Percentiles rank a stretch among this genome's conserved stretches.
These are phyloP conservation scores for Cantharis nigra DNA, from an alignment of 2,888 invertebrate genomes.

Conservation along the genomic window DNA sequence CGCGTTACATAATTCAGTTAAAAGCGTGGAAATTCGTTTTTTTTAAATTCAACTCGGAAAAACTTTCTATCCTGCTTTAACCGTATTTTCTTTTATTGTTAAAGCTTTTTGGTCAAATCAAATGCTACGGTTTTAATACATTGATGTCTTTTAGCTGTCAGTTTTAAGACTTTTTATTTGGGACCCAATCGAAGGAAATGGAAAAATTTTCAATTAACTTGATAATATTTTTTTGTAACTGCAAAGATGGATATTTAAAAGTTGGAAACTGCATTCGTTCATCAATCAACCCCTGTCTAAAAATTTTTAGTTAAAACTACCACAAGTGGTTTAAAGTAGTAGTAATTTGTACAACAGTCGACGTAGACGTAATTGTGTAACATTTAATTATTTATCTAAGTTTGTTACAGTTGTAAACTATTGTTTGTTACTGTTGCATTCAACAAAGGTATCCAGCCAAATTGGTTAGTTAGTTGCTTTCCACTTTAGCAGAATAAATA, in stretches of 20 bases:
- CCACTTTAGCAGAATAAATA: slow-evolving; percentile 7
- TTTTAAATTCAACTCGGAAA: not conserved
- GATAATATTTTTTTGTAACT: not conserved
- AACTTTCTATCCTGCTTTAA: not conserved
- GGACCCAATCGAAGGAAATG: not conserved
- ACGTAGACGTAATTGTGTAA: not conserved
- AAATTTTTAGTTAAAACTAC: not conserved
- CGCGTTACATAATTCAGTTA: not conserved
- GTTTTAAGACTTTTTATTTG: not conserved
- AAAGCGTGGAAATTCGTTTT: not conserved
- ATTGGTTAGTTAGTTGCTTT: slow-evolving; percentile 7
- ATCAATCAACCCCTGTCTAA: not conserved
- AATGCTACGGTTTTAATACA: not conserved
- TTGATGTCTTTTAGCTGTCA: not conserved
- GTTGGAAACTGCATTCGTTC: not conserved
- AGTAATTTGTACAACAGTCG: not conserved
- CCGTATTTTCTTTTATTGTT: not conserved
- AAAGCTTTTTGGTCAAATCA: not conserved
- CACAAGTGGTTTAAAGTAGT: not conserved
- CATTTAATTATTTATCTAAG: not conserved
- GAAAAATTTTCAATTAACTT: not conserved
- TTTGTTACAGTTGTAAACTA: not conserved
- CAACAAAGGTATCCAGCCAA: slow-evolving; percentile 8
- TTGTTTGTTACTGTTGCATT: slow-evolving; percentile 2
- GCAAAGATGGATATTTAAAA: not conserved